Base-by-base conservation (phyloP, 2,797 vertebrate genomes). In the Anabas testudineus region DNA sequence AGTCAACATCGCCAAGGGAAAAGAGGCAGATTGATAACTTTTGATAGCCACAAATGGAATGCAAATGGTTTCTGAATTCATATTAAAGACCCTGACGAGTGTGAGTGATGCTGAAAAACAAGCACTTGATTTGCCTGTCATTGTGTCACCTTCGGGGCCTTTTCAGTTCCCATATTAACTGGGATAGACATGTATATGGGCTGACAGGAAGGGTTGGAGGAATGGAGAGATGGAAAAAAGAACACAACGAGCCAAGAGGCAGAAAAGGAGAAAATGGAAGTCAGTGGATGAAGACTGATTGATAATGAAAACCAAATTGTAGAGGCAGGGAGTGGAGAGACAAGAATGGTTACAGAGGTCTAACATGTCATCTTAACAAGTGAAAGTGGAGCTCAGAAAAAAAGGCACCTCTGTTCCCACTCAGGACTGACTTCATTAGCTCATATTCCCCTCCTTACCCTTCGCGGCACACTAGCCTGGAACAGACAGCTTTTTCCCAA, bases 51-150 rank as follows among this genome's bases (percentile, higher is more conserved):
- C 79, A 91, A 88, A 91, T 86, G 76, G 67, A 82, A 89, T 85
- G 83, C 82, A 88, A 86, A 89, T 87, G 75, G 67, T 66, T 56
- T 86, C 62, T 71, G 78, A 86, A 83, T 84, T 87, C 66, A 83
- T 83, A 87, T 87, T 85, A 81, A 80, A 74, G 61, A 67, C 64
- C 39, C 56, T 84, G 86, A 88, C 71, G 81, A 77, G 69, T 76
- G 67, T 87, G 84, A 91, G 78, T 88, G 86, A 86, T 86, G 86
- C 84, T 67, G 24, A 62, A 71, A 74, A 85, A 76, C 46, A 76
- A 74, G 56, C 68, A 74, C 76, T 78, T 74, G 82, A 85, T 85
- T 86, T 1, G 64, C 71, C 84, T 83, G 84, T 87, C 83, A 82
- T 57, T 10, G 66, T 76, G 80, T 82, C 78, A 76, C 80, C 82